Percentiles rank a stretch among this genome's conserved stretches.
Evolutionary conservation across 2,113 vertebrate genomes (phyloP).

Genomic region (Ictidomys tridecemlineatus): DNA sequence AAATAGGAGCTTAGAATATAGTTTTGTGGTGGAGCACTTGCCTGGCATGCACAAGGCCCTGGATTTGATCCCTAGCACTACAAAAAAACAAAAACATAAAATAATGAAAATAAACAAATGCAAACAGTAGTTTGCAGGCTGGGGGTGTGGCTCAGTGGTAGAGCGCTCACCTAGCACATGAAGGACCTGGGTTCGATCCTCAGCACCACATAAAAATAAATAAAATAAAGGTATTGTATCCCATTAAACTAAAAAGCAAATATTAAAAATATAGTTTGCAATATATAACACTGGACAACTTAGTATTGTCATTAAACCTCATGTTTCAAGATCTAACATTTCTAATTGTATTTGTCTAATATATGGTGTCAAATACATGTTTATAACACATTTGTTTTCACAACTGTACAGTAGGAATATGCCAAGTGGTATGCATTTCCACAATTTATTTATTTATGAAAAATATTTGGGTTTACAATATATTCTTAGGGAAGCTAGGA

Average conservation of each 20-base stretch:
- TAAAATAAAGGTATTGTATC: too few relatives aligned
- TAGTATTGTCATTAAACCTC: neutral
- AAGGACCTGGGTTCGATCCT: too few relatives aligned
- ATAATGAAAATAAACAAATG: neutral
- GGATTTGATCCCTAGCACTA: neutral
- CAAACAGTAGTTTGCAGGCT: neutral
- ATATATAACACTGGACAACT: neutral
- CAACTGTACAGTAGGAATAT: neutral
- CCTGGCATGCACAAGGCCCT: too few relatives aligned
- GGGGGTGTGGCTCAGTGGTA: too few relatives aligned
- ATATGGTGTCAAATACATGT: neutral
- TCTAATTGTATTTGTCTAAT: neutral
- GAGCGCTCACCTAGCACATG: too few relatives aligned
- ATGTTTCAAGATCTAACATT: neutral
- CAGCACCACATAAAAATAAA: too few relatives aligned
- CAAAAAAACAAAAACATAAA: neutral
- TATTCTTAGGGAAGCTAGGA: neutral
- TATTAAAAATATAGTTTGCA: neutral
- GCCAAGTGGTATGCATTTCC: neutral
- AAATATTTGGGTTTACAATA: conserved; percentile 28
- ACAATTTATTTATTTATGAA: conserved; percentile 15
- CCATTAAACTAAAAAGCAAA: too few relatives aligned
- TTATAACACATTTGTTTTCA: neutral
- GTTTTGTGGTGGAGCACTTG: neutral
- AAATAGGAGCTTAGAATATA: neutral